Evolutionary conservation across 2,113 vertebrate species (phyloP).

Genomic region (Isichthys henryi): DNA sequence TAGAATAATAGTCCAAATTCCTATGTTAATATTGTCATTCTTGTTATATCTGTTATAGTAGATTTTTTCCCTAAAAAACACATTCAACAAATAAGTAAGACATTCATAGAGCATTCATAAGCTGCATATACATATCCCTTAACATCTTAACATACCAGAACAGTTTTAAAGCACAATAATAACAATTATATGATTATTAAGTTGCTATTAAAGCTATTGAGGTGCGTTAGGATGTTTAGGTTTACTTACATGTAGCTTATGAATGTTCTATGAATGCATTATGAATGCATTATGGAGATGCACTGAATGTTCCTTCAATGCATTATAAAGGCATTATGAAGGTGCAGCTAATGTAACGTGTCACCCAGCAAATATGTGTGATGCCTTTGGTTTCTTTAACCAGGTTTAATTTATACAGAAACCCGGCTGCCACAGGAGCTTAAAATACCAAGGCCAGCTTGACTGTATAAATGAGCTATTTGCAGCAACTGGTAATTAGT

Average conservation of each 20-base stretch:
- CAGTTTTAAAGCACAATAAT: background rate
- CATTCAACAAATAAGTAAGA: background rate
- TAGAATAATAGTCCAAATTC: background rate
- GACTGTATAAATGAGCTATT: background rate
- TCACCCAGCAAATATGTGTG: background rate
- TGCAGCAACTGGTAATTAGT: background rate
- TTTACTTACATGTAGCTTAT: too few species aligned
- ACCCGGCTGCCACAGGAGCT: background rate
- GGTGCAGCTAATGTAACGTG: background rate
- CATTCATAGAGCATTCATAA: background rate
- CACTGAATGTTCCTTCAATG: background rate
- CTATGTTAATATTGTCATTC: background rate
- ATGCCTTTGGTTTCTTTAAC: background rate
- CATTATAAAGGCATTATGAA: background rate
- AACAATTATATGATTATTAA: background rate
- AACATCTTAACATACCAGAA: background rate
- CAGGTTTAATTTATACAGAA: background rate
- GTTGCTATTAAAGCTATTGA: too few species aligned
- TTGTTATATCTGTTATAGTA: background rate
- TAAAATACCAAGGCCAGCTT: background rate
- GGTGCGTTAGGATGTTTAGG: too few species aligned
- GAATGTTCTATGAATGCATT: too few species aligned
- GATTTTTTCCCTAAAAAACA: background rate
- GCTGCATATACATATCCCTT: background rate
- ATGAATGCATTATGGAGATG: background rate